Evolutionary conservation across 2,113 vertebrate genomes (phyloP).

Genomic region (Sorex fumeus): DNA sequence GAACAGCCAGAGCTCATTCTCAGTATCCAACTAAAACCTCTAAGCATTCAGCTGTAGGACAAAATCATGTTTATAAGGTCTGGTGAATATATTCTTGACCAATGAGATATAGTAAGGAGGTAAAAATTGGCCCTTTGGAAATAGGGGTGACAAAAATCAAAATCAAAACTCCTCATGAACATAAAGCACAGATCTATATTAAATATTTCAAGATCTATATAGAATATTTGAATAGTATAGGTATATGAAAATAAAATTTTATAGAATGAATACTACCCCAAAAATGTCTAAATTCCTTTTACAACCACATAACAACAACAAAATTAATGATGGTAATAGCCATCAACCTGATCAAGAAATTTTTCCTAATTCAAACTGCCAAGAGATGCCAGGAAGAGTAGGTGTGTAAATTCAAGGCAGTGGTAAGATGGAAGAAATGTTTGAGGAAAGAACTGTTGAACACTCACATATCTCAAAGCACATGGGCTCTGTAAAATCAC

Average conservation of each 20-base stretch:
- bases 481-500: neutral
- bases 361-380: neutral
- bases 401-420: neutral
- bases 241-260: too few species aligned
- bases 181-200: neutral
- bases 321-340: neutral
- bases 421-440: too few species aligned
- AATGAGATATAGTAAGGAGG: neutral
- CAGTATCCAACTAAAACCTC: neutral
- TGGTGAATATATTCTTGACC: neutral
- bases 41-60: neutral
- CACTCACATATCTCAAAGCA: neutral
- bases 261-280: too few species aligned
- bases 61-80: neutral
- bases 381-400: neutral
- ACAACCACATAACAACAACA: neutral
- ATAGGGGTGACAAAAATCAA: neutral
- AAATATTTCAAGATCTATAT: neutral
- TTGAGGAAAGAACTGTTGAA: neutral
- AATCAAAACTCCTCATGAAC: neutral
- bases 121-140: neutral
- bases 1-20: neutral
- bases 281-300: neutral
- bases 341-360: neutral
- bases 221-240: neutral